Percentiles rank a stretch among this genome's conserved stretches.
These are phyloP conservation scores for Esox niger DNA, from an alignment of 2,113 vertebrate genomes.

Conservation along the genomic window DNA sequence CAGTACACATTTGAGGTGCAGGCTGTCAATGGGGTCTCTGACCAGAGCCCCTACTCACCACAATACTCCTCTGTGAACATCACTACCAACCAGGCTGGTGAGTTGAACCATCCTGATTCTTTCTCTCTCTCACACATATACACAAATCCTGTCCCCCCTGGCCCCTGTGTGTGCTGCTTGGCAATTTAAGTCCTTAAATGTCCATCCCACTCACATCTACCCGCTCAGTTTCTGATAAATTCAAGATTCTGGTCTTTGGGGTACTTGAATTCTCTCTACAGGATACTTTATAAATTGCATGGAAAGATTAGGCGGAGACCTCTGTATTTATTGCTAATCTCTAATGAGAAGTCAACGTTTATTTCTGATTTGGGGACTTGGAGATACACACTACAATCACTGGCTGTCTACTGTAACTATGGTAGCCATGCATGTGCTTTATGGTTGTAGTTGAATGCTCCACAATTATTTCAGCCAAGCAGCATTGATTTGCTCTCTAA, in stretches of 20 bases:
- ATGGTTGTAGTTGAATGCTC: slow-evolving; percentile 28
- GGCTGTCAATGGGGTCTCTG: slow-evolving; percentile 94
- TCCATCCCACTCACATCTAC: slow-evolving; percentile 29
- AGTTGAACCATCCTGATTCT: slow-evolving; percentile 51
- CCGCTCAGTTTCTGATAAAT: slow-evolving; percentile 33
- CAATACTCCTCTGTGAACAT: slow-evolving; percentile 95
- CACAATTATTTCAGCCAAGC: slow-evolving; percentile 48
- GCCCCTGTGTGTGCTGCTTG: slow-evolving; percentile 48
- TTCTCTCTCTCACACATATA: neutral
- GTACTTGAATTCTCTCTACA: slow-evolving; percentile 11
- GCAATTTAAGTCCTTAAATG: slow-evolving; percentile 31
- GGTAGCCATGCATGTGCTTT: slow-evolving; percentile 31
- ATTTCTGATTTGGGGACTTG: slow-evolving; percentile 32
- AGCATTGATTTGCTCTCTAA: slow-evolving; percentile 68
- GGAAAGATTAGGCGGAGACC: slow-evolving; percentile 20
- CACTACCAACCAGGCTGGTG: slow-evolving; percentile 98
- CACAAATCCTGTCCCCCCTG: slow-evolving; percentile 12
- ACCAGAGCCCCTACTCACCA: slow-evolving; percentile 95
- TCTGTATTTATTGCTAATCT: slow-evolving; percentile 22
- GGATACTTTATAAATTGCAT: slow-evolving; percentile 17
- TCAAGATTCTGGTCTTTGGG: slow-evolving; percentile 16
- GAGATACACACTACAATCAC: slow-evolving; percentile 26
- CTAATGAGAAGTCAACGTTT: slow-evolving; percentile 44
- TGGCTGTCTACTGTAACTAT: slow-evolving; percentile 14
- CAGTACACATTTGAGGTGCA: slow-evolving; percentile 99